A percentile compares a stretch with the other conserved stretches of the same genome.
Evolutionary conservation across 2,888 invertebrate species (phyloP).

Genomic region (Calliphora vomitoria): DNA sequence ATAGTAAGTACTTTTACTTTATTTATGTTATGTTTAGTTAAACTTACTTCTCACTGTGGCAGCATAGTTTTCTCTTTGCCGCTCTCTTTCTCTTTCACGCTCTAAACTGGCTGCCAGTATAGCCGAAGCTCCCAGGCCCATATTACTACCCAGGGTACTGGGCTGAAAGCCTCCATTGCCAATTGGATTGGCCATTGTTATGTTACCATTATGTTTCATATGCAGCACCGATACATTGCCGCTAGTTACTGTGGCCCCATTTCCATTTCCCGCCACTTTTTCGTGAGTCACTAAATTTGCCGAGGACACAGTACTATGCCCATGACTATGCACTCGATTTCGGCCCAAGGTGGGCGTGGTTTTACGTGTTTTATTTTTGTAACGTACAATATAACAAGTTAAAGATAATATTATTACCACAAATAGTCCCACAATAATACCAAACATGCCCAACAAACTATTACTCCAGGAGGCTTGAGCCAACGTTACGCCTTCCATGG

Average conservation of each 20-base stretch:
- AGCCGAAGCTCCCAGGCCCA: slow-evolving; percentile 87
- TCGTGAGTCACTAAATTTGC: slow-evolving; percentile 83
- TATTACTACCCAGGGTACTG: slow-evolving; percentile 86
- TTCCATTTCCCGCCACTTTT: slow-evolving; percentile 80
- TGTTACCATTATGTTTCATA: slow-evolving; percentile 81
- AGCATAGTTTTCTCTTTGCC: slow-evolving; percentile 84
- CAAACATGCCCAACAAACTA: slow-evolving; percentile 87
- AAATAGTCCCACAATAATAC: slow-evolving; percentile 89
- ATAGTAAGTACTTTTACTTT: background rate
- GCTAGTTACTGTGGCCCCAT: slow-evolving; percentile 79
- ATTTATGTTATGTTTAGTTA: background rate
- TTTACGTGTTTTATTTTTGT: slow-evolving; percentile 83
- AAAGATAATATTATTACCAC: slow-evolving; percentile 91
- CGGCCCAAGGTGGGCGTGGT: slow-evolving; percentile 80
- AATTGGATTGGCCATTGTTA: slow-evolving; percentile 82
- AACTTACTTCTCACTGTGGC: slow-evolving; percentile 87
- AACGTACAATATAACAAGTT: slow-evolving; percentile 91
- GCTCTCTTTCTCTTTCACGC: slow-evolving; percentile 83
- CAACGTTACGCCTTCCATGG: slow-evolving; percentile 85
- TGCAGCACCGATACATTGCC: slow-evolving; percentile 81
- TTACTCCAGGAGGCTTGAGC: slow-evolving; percentile 85
- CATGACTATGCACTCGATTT: slow-evolving; percentile 84
- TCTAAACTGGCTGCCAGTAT: slow-evolving; percentile 86
- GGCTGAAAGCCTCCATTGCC: slow-evolving; percentile 80
- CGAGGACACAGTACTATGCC: slow-evolving; percentile 83